These are phyloP conservation scores for Eudasyphora cyanicolor DNA, from an alignment of 2,888 invertebrate species.

Conservation along the genomic window DNA sequence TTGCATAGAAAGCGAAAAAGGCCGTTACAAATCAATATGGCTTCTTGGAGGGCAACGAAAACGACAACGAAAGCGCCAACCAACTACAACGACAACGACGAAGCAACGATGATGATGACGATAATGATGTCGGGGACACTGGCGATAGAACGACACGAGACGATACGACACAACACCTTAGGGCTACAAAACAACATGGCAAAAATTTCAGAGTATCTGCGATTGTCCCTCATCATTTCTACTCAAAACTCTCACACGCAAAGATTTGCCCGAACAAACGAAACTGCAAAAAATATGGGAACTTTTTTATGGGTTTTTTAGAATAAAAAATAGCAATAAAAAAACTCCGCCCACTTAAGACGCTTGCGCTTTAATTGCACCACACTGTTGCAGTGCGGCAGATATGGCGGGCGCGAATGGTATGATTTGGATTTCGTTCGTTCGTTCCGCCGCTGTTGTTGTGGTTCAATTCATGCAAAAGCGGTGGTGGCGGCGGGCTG, in stretches of 20 bases:
- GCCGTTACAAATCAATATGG: slow-evolving; percentile 67
- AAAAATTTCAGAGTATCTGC: too few species aligned
- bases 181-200: slow-evolving; percentile 11
- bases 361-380: slow-evolving; percentile 70
- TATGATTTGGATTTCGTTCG: slow-evolving; percentile 21
- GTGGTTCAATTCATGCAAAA: slow-evolving; percentile 30
- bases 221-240: too few species aligned
- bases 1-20: slow-evolving; percentile 45
- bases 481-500: slow-evolving; percentile 26
- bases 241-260: slow-evolving; percentile 25
- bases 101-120: too few species aligned
- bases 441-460: background rate
- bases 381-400: slow-evolving; percentile 57
- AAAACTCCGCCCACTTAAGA: slow-evolving; percentile 79
- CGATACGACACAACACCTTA: slow-evolving; percentile 39
- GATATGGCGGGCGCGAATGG: slow-evolving; percentile 36
- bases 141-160: too few species aligned
- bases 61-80: too few species aligned
- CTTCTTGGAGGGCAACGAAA: slow-evolving; percentile 63
- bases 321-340: slow-evolving; percentile 71
- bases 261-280: slow-evolving; percentile 26
- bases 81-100: too few species aligned
- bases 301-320: slow-evolving; percentile 36
- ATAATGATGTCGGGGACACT: too few species aligned
- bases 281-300: slow-evolving; percentile 39